Percentiles rank a stretch among this genome's conserved stretches.
These are phyloP conservation scores for Alectura lathami DNA, from an alignment of 2,113 vertebrate genomes.

Conservation along the genomic window DNA sequence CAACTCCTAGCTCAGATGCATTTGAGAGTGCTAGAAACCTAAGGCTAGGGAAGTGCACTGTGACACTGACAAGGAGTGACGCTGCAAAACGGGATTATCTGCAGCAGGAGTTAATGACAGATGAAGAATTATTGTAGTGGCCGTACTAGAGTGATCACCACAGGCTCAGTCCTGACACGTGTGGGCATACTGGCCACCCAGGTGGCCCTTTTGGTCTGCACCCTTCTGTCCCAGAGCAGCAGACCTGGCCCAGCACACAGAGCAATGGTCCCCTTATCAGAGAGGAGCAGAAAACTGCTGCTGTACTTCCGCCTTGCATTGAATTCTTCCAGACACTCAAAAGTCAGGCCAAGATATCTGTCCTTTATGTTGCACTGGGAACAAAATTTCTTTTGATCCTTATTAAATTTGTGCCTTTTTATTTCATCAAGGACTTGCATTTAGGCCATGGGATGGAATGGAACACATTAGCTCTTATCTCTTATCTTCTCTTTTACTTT, in stretches of 20 bases:
- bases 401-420: conserved; percentile 55
- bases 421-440: conserved; percentile 52
- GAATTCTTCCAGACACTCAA: not conserved
- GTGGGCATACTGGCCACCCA: not conserved
- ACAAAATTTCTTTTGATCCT: conserved; percentile 34
- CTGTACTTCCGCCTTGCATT: not conserved
- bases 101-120: not conserved
- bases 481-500: conserved; percentile 53
- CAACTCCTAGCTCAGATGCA: conserved; percentile 21
- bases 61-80: not conserved
- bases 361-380: not conserved
- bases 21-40: conserved; percentile 28
- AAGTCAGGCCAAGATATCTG: conserved; percentile 20
- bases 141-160: not conserved
- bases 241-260: not conserved
- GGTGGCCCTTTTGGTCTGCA: not conserved
- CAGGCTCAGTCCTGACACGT: not conserved
- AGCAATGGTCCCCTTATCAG: not conserved
- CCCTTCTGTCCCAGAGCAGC: not conserved
- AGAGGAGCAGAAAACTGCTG: not conserved
- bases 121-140: not conserved
- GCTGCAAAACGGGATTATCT: not conserved
- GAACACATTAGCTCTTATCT: conserved; percentile 35
- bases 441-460: conserved; percentile 7
- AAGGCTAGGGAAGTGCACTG: not conserved